Evolutionary conservation across 2,113 vertebrate species (phyloP).

Genomic region (Glareola pratincola): DNA sequence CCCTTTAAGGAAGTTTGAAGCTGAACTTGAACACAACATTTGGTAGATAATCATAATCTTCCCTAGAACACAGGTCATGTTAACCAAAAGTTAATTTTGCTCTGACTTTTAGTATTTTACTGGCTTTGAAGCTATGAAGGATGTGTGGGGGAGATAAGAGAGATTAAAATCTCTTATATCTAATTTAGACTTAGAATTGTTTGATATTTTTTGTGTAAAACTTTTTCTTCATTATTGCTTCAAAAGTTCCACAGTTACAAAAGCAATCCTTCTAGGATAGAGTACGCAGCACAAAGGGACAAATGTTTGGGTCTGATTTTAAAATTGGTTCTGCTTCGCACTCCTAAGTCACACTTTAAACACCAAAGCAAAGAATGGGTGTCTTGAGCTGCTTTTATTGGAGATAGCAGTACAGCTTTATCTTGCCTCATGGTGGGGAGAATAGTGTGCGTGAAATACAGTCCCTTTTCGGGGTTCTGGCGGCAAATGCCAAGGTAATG

Average conservation of each 20-base stretch:
- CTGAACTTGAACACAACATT: neutral
- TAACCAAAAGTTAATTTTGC: neutral
- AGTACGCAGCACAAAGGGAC: neutral
- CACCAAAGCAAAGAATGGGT: neutral
- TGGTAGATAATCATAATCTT: neutral
- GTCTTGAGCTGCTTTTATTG: neutral
- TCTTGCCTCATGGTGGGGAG: neutral
- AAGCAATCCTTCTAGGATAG: neutral
- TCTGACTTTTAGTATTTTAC: neutral
- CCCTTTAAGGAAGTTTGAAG: neutral
- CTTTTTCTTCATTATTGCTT: neutral
- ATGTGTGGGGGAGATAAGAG: neutral
- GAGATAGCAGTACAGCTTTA: neutral
- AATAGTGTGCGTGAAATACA: neutral
- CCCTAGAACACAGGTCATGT: neutral
- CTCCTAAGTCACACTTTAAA: neutral
- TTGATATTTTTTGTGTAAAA: neutral
- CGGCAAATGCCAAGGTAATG: neutral
- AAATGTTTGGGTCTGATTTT: neutral
- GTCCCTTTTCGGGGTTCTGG: neutral
- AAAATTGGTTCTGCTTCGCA: neutral
- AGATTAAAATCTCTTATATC: neutral
- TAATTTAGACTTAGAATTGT: neutral
- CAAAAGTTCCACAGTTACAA: neutral
- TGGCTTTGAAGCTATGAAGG: neutral